phyloP scores from a whole-genome alignment of 2,113 vertebrate genomes.

The Neodon shergylaensis region DNA sequence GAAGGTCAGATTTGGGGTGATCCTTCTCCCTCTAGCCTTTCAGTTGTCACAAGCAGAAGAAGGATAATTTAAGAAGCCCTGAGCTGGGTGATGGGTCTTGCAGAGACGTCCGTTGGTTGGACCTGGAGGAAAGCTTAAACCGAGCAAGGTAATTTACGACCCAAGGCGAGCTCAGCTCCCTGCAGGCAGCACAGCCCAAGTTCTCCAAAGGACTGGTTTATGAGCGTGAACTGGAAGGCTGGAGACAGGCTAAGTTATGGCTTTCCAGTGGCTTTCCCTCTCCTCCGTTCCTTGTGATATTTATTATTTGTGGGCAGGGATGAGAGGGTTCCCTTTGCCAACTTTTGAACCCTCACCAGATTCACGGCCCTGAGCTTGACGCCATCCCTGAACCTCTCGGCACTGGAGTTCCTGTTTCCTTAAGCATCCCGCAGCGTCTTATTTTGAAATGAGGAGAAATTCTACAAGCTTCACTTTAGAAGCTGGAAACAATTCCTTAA shows the following conservation, averaged over 20 bases:
- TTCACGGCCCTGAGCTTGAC: constrained; percentile 68
- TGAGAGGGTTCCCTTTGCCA: constrained; percentile 70
- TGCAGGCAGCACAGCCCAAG: constrained; percentile 68
- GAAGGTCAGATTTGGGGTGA: constrained; percentile 66
- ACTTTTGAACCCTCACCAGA: constrained; percentile 76
- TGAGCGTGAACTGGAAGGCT: constrained; percentile 76
- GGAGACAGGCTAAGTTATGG: constrained; percentile 72
- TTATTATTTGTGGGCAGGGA: constrained; percentile 78
- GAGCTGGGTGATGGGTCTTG: constrained; percentile 77
- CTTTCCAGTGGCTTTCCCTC: constrained; percentile 80
- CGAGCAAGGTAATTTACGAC: constrained; percentile 82
- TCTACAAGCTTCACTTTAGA: constrained; percentile 49
- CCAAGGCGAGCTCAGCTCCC: constrained; percentile 80
- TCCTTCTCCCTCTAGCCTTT: constrained; percentile 74
- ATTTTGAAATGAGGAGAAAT: background rate
- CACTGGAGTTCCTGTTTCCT: background rate
- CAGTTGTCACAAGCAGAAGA: constrained; percentile 78
- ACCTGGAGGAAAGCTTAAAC: constrained; percentile 81
- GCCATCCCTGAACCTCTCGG: constrained; percentile 49
- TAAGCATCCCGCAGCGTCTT: background rate
- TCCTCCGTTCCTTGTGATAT: constrained; percentile 71
- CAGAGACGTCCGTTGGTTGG: constrained; percentile 78
- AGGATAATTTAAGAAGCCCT: constrained; percentile 75
- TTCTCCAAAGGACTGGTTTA: constrained; percentile 81
- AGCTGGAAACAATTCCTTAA: constrained; percentile 65